phyloP scores from a whole-genome alignment of 2,888 invertebrate species.

The Drepana falcataria region DNA sequence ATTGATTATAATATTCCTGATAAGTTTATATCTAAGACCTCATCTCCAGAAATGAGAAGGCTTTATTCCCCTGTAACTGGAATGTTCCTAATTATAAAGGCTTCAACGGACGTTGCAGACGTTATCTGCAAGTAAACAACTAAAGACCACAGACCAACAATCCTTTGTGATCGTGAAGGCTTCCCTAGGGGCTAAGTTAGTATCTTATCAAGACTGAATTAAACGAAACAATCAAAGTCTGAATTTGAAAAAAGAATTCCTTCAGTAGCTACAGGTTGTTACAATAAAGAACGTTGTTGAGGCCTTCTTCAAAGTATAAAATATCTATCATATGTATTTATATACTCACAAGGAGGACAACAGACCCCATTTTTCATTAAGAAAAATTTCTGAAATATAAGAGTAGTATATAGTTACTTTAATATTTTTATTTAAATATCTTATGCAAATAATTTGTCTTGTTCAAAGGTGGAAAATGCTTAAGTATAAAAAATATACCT shows the following conservation, averaged over 20 bases:
- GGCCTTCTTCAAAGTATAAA: too few relatives aligned
- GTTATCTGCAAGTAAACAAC: constrained; percentile 32
- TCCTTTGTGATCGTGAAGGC: constrained; percentile 27
- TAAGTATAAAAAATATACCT: neutral
- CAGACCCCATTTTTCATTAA: too few relatives aligned
- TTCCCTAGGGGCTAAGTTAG: constrained; percentile 8
- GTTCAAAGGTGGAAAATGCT: too few relatives aligned
- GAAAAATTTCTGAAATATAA: too few relatives aligned
- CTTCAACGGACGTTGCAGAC: constrained; percentile 25
- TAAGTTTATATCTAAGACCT: neutral
- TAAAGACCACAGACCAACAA: constrained; percentile 16
- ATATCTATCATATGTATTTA: too few relatives aligned
- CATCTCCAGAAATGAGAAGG: constrained; percentile 10
- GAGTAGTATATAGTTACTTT: too few relatives aligned
- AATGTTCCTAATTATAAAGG: constrained; percentile 17
- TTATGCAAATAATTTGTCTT: too few relatives aligned
- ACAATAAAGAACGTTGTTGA: too few relatives aligned
- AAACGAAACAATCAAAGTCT: neutral
- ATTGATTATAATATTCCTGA: too few relatives aligned
- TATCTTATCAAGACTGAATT: constrained; percentile 10
- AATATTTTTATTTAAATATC: too few relatives aligned
- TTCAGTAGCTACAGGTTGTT: too few relatives aligned
- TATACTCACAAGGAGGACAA: too few relatives aligned
- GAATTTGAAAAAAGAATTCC: neutral
- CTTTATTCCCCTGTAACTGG: constrained; percentile 17